Evolutionary conservation across 2,888 invertebrate genomes (phyloP).

Genomic region (Biston betularia): DNA sequence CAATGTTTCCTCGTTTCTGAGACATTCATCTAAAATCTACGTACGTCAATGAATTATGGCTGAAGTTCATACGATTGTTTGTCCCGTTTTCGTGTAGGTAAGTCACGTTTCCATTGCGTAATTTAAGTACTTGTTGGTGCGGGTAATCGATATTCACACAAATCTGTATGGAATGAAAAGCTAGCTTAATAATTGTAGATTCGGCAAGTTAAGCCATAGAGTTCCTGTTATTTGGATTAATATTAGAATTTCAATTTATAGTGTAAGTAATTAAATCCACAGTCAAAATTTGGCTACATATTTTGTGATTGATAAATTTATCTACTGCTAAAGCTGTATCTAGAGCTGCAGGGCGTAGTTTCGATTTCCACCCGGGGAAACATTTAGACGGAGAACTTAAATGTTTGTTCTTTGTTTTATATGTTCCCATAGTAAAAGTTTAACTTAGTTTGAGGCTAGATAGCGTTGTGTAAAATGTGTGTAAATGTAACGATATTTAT

Average conservation of each 20-base stretch:
- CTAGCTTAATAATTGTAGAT: background rate
- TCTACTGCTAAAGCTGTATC: background rate
- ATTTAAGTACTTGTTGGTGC: background rate
- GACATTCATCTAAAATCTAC: constrained; percentile 5
- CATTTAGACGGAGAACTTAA: too few relatives aligned
- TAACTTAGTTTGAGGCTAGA: too few relatives aligned
- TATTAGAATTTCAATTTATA: constrained; percentile 1
- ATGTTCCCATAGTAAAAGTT: too few relatives aligned
- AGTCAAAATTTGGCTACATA: background rate
- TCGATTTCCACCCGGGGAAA: too few relatives aligned
- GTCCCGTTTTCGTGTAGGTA: constrained; percentile 14
- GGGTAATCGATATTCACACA: background rate
- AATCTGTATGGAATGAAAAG: background rate
- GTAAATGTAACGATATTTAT: too few relatives aligned
- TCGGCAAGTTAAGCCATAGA: constrained; percentile 12
- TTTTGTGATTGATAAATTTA: too few relatives aligned
- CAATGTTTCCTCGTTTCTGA: background rate
- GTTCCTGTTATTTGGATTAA: constrained; percentile 1
- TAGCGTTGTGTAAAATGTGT: too few relatives aligned
- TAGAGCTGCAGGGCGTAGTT: too few relatives aligned
- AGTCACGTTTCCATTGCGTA: constrained; percentile 18
- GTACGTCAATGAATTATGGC: constrained; percentile 3
- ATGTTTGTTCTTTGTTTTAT: too few relatives aligned
- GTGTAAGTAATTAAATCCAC: background rate
- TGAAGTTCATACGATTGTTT: constrained; percentile 15